These are phyloP conservation scores for Drosophila bunnanda DNA, from an alignment of 2,888 invertebrate genomes.

Conservation along the genomic window DNA sequence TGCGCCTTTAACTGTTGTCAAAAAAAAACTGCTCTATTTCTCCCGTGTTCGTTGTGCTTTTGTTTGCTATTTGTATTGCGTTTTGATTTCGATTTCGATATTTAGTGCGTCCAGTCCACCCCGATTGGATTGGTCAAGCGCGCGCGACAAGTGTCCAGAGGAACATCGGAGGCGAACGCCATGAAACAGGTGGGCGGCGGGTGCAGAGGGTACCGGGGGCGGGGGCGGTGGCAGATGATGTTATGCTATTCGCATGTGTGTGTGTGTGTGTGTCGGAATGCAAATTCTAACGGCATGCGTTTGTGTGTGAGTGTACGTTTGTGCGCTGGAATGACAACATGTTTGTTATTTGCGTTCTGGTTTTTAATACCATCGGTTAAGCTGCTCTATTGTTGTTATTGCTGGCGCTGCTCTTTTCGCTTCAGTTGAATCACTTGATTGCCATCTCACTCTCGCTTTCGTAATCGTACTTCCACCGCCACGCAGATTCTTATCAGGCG, in stretches of 20 bases:
- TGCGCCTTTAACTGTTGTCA: conserved; percentile 9
- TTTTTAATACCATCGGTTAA: conserved; percentile 41
- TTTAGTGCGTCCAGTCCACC: conserved; percentile 17
- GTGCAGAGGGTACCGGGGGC: conserved; percentile 5
- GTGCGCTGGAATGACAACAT: conserved; percentile 44
- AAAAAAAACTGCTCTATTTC: conserved; percentile 14
- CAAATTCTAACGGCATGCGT: conserved; percentile 33
- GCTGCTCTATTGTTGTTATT: conserved; percentile 14
- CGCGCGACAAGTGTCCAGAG: conserved; percentile 34
- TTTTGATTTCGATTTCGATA: conserved; percentile 23
- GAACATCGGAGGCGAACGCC: conserved; percentile 27
- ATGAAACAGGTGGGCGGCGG: conserved; percentile 52
- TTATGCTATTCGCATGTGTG: conserved; percentile 20
- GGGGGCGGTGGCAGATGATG: conserved; percentile 25
- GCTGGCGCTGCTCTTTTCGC: conserved; percentile 21
- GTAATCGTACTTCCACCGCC: conserved; percentile 9
- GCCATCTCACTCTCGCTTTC: conserved; percentile 19
- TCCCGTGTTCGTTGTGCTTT: conserved; percentile 24
- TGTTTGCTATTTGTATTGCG: conserved; percentile 20
- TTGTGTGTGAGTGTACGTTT: conserved; percentile 5
- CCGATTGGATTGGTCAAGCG: conserved; percentile 36
- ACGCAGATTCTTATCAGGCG: conserved; percentile 34
- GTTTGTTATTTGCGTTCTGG: conserved; percentile 34
- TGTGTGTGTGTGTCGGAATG: conserved; percentile 24
- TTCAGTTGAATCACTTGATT: conserved; percentile 47